phyloP scores from a whole-genome alignment of 2,797 vertebrate species.

The Vespertilio murinus region DNA sequence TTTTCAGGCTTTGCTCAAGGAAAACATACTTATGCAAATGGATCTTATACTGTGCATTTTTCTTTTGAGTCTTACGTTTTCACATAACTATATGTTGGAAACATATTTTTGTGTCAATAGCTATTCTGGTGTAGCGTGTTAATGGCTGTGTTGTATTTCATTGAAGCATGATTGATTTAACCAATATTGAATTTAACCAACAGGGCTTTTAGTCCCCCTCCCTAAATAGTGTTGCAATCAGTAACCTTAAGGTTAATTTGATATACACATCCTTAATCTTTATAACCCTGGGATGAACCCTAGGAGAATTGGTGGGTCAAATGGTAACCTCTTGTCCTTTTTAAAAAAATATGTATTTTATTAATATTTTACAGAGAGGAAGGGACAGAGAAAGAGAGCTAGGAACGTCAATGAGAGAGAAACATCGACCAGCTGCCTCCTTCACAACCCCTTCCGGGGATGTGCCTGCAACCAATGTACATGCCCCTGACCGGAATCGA shows the following conservation, averaged over 20 bases:
- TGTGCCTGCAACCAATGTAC: no score
- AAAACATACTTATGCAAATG: neutral
- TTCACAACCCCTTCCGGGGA: no score
- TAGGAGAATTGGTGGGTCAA: neutral
- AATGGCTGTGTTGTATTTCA: neutral
- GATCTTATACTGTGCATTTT: neutral
- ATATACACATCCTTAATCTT: neutral
- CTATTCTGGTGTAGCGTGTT: neutral
- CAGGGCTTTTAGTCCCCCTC: neutral
- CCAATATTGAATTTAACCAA: neutral
- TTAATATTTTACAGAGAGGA: no score
- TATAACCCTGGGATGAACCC: neutral
- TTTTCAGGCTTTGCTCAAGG: slow-evolving; percentile 13
- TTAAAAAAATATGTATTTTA: no score
- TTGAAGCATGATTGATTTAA: neutral
- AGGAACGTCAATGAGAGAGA: no score
- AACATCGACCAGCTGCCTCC: no score
- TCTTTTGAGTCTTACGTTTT: slow-evolving; percentile 39
- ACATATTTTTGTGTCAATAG: slow-evolving; percentile 7
- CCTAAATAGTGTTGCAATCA: neutral
- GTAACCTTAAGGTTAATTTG: neutral
- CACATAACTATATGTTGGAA: neutral
- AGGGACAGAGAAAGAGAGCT: no score
- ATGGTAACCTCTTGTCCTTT: neutral
- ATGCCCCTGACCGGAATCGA: no score